These are phyloP conservation scores for Trichopoda pennipes DNA, from an alignment of 2,888 invertebrate genomes.

Conservation along the genomic window DNA sequence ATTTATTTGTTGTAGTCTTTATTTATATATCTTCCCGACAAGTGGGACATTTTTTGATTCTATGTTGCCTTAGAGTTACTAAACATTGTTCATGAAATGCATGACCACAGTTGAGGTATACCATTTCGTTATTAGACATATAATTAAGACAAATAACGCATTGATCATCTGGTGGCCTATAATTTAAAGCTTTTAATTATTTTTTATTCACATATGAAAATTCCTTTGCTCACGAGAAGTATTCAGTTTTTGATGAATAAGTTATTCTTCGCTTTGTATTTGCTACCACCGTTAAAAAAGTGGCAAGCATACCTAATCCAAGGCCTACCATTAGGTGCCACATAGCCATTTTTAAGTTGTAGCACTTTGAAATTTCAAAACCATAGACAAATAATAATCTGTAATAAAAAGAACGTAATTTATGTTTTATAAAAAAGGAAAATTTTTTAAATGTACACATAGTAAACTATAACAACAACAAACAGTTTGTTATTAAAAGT, in stretches of 20 bases:
- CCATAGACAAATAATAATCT: no score
- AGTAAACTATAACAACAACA: no score
- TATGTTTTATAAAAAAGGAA: no score
- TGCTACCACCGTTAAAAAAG: neutral
- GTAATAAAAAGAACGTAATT: no score
- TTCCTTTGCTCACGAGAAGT: slow-evolving; percentile 1
- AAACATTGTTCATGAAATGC: slow-evolving; percentile 20
- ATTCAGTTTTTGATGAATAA: neutral
- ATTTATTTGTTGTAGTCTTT: neutral
- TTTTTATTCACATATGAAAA: neutral
- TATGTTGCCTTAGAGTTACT: neutral
- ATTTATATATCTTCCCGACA: slow-evolving; percentile 13
- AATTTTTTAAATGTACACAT: no score
- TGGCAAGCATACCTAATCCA: neutral
- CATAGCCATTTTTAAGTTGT: slow-evolving; percentile 11
- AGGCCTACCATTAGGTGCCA: slow-evolving; percentile 11
- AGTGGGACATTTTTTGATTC: slow-evolving; percentile 1
- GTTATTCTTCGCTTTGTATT: neutral
- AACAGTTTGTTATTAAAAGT: no score
- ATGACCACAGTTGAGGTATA: slow-evolving; percentile 19
- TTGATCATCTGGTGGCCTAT: slow-evolving; percentile 1
- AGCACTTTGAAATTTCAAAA: no score
- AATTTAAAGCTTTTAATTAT: slow-evolving; percentile 6
- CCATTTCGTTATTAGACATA: slow-evolving; percentile 18
- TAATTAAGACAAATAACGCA: slow-evolving; percentile 4